These are phyloP conservation scores for Epinotia nisella DNA, from an alignment of 2,888 invertebrate species.

Conservation along the genomic window DNA sequence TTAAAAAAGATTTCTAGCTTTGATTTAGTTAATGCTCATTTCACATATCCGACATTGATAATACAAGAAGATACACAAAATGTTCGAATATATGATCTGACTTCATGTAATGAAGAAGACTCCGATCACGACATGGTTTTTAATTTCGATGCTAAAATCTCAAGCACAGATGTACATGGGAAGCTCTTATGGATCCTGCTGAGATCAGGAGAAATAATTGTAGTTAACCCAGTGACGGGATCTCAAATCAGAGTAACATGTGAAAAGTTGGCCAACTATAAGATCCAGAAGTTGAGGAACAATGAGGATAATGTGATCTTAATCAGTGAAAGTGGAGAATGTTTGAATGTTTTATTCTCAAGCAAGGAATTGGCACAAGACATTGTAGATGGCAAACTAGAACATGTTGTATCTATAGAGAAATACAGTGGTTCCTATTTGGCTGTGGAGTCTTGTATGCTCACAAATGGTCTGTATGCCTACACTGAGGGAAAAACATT, in stretches of 20 bases:
- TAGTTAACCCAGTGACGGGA: constrained; percentile 60
- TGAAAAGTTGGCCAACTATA: constrained; percentile 60
- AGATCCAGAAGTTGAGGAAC: constrained; percentile 58
- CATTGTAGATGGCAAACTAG: constrained; percentile 53
- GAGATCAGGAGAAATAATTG: constrained; percentile 62
- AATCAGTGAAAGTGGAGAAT: constrained; percentile 71
- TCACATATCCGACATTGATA: constrained; percentile 67
- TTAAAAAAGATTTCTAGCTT: constrained; percentile 48
- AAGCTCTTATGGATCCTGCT: constrained; percentile 68
- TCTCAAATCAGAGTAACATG: constrained; percentile 55
- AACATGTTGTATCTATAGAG: constrained; percentile 57
- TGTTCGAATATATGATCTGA: constrained; percentile 58
- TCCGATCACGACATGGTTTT: constrained; percentile 49
- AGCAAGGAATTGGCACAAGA: constrained; percentile 56
- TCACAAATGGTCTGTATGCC: constrained; percentile 59
- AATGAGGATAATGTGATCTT: constrained; percentile 57
- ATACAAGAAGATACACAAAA: constrained; percentile 57
- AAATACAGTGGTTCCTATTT: constrained; percentile 51
- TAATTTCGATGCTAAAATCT: constrained; percentile 60
- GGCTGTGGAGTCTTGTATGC: constrained; percentile 42
- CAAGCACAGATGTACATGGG: constrained; percentile 59
- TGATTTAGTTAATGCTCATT: constrained; percentile 54
- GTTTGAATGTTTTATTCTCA: constrained; percentile 55
- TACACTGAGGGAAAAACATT: constrained; percentile 56
- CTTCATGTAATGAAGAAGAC: constrained; percentile 49